These are phyloP conservation scores for Synanceia verrucosa DNA, from an alignment of 2,797 vertebrate genomes.

Conservation along the genomic window DNA sequence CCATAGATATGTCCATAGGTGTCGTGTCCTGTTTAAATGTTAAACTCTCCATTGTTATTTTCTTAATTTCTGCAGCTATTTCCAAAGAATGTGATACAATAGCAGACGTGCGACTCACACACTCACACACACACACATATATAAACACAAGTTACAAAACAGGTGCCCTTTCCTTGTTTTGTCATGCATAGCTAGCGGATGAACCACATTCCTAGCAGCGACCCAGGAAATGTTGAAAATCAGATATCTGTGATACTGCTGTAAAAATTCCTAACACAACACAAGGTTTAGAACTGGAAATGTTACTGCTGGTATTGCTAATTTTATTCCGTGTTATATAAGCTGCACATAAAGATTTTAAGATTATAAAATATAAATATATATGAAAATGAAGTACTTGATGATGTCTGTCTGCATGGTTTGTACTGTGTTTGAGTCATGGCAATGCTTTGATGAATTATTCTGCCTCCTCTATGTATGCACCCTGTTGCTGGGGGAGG, in stretches of 20 bases:
- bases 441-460: constrained; percentile 44
- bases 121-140: constrained; percentile 7
- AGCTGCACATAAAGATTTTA: constrained; percentile 59
- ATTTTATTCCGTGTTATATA: constrained; percentile 51
- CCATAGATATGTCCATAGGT: neutral
- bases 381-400: constrained; percentile 59
- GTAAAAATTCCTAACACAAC: constrained; percentile 18
- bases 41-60: constrained; percentile 11
- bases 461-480: constrained; percentile 53
- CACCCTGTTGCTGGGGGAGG: constrained; percentile 45
- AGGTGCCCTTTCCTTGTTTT: constrained; percentile 35
- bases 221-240: constrained; percentile 24
- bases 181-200: constrained; percentile 29
- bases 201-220: constrained; percentile 44
- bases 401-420: constrained; percentile 73
- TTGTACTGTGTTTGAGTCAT: constrained; percentile 66
- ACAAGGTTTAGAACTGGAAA: constrained; percentile 21
- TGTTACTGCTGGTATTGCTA: constrained; percentile 38
- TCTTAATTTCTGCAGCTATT: constrained; percentile 56
- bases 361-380: constrained; percentile 43
- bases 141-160: constrained; percentile 24
- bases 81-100: constrained; percentile 67
- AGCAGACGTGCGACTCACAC: constrained; percentile 3
- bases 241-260: constrained; percentile 18
- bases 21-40: constrained; percentile 31